Base-by-base conservation (phyloP, 2,113 vertebrate species). In the Lagopus muta region DNA sequence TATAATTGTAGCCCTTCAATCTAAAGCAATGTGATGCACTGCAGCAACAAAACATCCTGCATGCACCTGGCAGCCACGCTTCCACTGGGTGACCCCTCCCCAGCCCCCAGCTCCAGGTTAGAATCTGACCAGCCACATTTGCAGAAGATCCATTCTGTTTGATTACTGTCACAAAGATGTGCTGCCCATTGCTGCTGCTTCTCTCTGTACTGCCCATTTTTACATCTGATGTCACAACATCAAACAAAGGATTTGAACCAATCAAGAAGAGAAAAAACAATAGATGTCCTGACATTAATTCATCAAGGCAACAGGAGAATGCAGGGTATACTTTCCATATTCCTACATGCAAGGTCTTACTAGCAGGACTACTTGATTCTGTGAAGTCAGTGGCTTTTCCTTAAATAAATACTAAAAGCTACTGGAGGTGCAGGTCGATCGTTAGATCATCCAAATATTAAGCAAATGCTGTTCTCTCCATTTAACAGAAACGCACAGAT, bases 401-500 rank as follows among this genome's bases (percentile, higher is more conserved):
- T 73, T 7, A 20, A 16, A 3, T 30, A n/a, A 61, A 47, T 1
- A 22, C 45, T 6, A 47, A 69, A 34, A 43, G 7, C 10, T 3
- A 4, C 8, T 0, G 5, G 70, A n/a, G 27, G 38, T 0, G 30
- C 62, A 57, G 72, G 72, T 8, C 17, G 45, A 4, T 38, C 58
- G 0, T 0, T 4, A 72, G 86, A 6, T 28, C 17, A 54, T 2
- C 7, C 54, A 4, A 1, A 4, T 12, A 19, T 25, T 3, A 22
- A 42, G 62, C 73, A 19, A n/a, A 45, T 11, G 6, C 32, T 1
- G 10, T 30, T 25, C 25, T 60, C 30, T 22, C 21, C 45, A 2
- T 48, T 8, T 5, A 8, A 6, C 5, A 0, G 21, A 3, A 38
- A 38, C 2, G 0, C 1, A 11, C 0, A 18, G 27, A 1, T 3